Conservation (phyloP, 1,140 invertebrate species). For the Philotrypesis tridentata region DNA sequence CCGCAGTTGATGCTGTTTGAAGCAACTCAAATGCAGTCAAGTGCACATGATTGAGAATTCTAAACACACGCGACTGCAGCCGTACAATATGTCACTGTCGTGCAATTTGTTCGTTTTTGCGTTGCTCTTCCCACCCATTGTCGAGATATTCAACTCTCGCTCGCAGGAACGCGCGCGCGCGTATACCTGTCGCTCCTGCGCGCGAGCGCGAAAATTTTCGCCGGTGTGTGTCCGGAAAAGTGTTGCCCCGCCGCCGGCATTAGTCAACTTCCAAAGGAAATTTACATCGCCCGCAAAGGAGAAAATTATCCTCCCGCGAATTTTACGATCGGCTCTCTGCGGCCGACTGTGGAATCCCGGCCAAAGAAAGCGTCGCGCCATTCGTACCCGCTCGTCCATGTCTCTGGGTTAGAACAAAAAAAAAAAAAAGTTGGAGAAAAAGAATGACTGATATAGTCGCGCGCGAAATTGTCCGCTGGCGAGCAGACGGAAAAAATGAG, state of each 20-base stretch:
- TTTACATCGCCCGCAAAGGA: not conserved
- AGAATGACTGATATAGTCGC: too few species aligned
- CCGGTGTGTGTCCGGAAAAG: too few species aligned
- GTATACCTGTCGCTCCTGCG: not conserved
- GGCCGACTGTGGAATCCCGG: too few species aligned
- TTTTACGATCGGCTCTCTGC: too few species aligned
- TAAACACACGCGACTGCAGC: conserved; percentile 3
- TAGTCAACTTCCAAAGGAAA: not conserved
- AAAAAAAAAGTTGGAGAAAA: too few species aligned
- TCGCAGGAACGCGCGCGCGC: not conserved
- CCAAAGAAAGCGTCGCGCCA: too few species aligned
- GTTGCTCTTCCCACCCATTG: not conserved
- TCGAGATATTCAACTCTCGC: not conserved
- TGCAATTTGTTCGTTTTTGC: conserved; percentile 15
- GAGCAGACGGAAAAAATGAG: not conserved
- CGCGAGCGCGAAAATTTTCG: not conserved
- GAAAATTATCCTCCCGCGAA: too few species aligned
- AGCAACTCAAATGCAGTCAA: not conserved
- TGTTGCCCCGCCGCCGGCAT: too few species aligned
- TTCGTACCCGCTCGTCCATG: too few species aligned
- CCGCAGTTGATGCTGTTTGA: not conserved
- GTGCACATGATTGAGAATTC: conserved; percentile 14
- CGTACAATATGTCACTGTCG: conserved; percentile 25
- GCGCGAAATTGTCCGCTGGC: too few species aligned
- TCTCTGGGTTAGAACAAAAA: too few species aligned